phyloP scores from a whole-genome alignment of 2,113 vertebrate species.

The Lasiurus cinereus region DNA sequence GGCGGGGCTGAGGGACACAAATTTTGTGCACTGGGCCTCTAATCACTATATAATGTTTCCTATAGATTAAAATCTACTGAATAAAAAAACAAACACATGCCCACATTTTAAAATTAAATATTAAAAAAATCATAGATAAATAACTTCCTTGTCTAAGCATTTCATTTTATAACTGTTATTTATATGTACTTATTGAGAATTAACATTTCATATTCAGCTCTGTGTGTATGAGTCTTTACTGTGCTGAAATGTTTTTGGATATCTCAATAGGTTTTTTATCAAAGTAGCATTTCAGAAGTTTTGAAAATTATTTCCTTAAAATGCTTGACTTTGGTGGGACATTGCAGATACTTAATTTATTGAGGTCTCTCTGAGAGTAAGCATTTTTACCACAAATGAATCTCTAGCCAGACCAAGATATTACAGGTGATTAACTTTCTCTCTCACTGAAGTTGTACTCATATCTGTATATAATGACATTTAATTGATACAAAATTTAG shows the following conservation, averaged over 20 bases:
- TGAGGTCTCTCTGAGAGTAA: neutral
- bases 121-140: constrained; percentile 74
- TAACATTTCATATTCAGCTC: constrained; percentile 54
- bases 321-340: neutral
- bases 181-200: neutral
- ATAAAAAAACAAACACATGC: neutral
- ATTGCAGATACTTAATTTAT: neutral
- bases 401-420: neutral
- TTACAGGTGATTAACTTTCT: constrained; percentile 22
- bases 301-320: neutral
- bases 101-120: neutral
- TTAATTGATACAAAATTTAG: constrained; percentile 49
- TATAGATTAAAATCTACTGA: neutral
- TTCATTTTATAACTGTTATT: constrained; percentile 70
- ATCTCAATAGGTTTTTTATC: constrained; percentile 48
- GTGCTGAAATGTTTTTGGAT: constrained; percentile 35
- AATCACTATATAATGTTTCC: neutral
- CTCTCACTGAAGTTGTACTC: neutral
- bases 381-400: constrained; percentile 55
- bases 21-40: no score
- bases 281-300: constrained; percentile 36
- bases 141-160: constrained; percentile 69
- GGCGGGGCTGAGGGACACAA: no score
- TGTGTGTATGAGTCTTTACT: constrained; percentile 20
- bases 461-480: constrained; percentile 7